Evolutionary conservation across 1,140 invertebrate species (phyloP), one percentile per base, ranked within the genome.

Genomic region (Pogonus chalceus): DNA sequence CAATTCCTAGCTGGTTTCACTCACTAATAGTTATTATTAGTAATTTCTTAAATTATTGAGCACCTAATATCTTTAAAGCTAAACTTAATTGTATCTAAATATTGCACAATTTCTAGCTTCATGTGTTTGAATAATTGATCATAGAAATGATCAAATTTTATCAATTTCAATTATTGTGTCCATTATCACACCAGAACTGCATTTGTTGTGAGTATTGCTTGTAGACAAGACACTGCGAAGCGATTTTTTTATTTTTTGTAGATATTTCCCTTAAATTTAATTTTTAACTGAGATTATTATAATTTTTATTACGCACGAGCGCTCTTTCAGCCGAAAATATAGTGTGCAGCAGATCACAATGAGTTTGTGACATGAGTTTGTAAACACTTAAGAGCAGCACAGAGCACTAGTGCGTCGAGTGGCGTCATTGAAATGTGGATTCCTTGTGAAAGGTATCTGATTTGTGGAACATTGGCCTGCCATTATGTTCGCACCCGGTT

Each of bases 401-500:
- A 64, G 71, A 69, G 69, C 73, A 78, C 78, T 81, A 82, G 76
- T 75, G 78, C 74, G 76, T 77, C 72, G 79, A 82, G 80, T 83
- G 81, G 75, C 79, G 82, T 84, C 79, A 82, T 81, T 82, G 83
- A 76, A 84, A 83, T 71, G 80, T 78, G 60, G 76, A 69, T 50
- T 81, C 78, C 68, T 80, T 81, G 68, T 80, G 79, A 68, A 81
- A 79, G 54, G 79, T 86, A 72, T 88, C 85, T 61, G 85, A 87
- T 73, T 87, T 87, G 75, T 87, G 84, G 75, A 87, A 88, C 60
- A 81, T 73, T 48, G 79, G 77, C 63, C 82, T 70, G 54, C 76
- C 74, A 68, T 77, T 75, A 67, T 70, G 64, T 65, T 71, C 69
- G 56, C 56, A 59, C 16, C 62, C 52, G 24, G 62, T 64, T 65